Percentiles rank a stretch among this genome's conserved stretches.
phyloP scores from a whole-genome alignment of 1,140 invertebrate genomes.

The Antheraea mylitta region DNA sequence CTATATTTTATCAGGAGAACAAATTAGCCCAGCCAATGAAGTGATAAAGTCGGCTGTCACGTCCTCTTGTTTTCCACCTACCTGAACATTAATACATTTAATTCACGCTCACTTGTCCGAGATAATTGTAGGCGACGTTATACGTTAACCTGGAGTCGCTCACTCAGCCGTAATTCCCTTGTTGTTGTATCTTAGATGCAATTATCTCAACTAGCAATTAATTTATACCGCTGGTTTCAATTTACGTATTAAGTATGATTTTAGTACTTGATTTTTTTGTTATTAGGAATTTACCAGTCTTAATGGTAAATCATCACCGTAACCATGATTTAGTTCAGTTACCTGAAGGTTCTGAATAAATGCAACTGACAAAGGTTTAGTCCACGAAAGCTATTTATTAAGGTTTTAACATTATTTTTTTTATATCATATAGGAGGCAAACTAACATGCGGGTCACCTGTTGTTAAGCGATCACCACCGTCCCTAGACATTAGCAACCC shows the following conservation, averaged over 20 bases:
- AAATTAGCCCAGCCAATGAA: slow-evolving; percentile 25
- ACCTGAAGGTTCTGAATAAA: no score
- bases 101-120: slow-evolving; percentile 8
- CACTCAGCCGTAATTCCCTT: neutral
- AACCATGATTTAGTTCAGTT: no score
- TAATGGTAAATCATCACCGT: no score
- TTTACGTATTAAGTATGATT: neutral
- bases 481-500: no score
- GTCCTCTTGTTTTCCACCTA: slow-evolving; percentile 12
- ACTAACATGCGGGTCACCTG: no score
- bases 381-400: no score
- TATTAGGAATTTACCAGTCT: no score
- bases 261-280: no score
- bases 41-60: slow-evolving; percentile 18
- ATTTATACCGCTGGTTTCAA: neutral
- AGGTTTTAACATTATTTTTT: no score
- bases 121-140: slow-evolving; percentile 10
- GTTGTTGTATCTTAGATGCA: neutral
- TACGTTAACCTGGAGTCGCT: neutral
- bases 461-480: no score
- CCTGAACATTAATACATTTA: slow-evolving; percentile 10
- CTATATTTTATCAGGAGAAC: slow-evolving; percentile 33
- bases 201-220: slow-evolving; percentile 6
- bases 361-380: no score
- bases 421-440: no score